These are phyloP conservation scores for Gambusia holbrooki DNA, from an alignment of 2,113 vertebrate species.

Conservation along the genomic window DNA sequence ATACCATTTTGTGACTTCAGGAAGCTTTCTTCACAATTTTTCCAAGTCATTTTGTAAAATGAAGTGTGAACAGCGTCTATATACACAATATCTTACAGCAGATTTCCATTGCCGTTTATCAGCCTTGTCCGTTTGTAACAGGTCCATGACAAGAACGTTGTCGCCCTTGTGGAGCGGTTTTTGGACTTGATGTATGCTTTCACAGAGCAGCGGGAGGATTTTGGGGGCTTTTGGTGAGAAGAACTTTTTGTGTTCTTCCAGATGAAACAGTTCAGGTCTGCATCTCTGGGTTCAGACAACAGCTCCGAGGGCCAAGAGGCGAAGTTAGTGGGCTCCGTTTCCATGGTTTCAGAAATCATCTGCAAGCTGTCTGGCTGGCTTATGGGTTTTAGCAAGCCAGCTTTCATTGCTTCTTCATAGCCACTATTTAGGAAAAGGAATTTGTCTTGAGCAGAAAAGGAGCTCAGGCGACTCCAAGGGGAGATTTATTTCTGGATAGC, in stretches of 20 bases:
- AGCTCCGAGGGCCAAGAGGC: neutral
- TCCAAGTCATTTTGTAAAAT: neutral
- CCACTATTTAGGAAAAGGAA: slow-evolving; percentile 9
- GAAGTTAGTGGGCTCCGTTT: neutral
- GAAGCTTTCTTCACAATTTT: neutral
- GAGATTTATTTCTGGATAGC: neutral
- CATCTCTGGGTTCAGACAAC: neutral
- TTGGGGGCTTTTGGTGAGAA: neutral
- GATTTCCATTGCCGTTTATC: slow-evolving; percentile 7
- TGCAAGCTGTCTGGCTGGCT: neutral
- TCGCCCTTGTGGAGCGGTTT: slow-evolving; percentile 11
- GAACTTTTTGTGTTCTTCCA: slow-evolving; percentile 10
- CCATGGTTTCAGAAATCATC: neutral
- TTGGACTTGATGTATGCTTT: slow-evolving; percentile 18
- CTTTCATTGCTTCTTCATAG: neutral
- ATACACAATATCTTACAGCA: neutral
- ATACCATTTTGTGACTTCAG: slow-evolving; percentile 3
- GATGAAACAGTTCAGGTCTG: neutral
- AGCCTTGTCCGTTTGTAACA: slow-evolving; percentile 6
- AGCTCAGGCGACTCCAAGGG: neutral
- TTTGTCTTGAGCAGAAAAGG: slow-evolving; percentile 12
- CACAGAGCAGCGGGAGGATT: neutral
- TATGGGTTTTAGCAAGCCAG: neutral
- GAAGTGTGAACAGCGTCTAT: neutral
- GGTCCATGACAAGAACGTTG: slow-evolving; percentile 17